Evolutionary conservation across 2,888 invertebrate genomes (phyloP).

Genomic region (Frankliniella fusca): DNA sequence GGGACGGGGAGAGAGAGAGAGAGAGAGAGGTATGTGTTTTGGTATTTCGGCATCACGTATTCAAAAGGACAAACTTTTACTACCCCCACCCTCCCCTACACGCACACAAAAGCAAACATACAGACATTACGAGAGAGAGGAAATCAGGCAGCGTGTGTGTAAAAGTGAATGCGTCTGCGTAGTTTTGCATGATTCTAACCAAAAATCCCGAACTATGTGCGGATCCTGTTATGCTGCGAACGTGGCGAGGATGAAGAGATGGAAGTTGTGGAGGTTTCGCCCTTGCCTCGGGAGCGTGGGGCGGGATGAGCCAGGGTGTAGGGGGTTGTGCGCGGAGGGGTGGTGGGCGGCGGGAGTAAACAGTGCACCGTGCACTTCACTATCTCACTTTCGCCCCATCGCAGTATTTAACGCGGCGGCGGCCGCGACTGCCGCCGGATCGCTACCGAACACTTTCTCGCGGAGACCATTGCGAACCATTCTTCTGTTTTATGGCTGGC

Average conservation of each 20-base stretch:
- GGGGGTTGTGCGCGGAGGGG: not conserved
- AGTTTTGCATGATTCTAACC: not conserved
- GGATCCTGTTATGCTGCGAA: not conserved
- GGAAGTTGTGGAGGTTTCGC: not conserved
- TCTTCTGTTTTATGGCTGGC: not conserved
- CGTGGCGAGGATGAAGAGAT: not conserved
- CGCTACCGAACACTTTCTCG: not conserved
- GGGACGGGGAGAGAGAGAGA: not conserved
- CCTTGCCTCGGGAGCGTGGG: not conserved
- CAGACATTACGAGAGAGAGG: not conserved
- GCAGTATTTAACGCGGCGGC: slow-evolving; percentile 6
- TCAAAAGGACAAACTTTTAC: slow-evolving; percentile 12
- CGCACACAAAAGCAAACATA: not conserved
- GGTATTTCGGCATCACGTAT: slow-evolving; percentile 11
- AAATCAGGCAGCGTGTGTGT: not conserved
- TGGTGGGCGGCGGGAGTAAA: not conserved
- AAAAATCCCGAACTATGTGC: not conserved
- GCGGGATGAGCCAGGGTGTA: not conserved
- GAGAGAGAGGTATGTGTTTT: not conserved
- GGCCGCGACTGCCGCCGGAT: not conserved
- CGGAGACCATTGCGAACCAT: not conserved
- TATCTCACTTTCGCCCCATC: slow-evolving; percentile 15
- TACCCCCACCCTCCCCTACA: not conserved
- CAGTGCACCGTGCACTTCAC: not conserved
- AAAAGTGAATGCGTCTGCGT: slow-evolving; percentile 10